Evolutionary conservation across 1,140 invertebrate genomes (phyloP).

Genomic region (Sycophila sp.): DNA sequence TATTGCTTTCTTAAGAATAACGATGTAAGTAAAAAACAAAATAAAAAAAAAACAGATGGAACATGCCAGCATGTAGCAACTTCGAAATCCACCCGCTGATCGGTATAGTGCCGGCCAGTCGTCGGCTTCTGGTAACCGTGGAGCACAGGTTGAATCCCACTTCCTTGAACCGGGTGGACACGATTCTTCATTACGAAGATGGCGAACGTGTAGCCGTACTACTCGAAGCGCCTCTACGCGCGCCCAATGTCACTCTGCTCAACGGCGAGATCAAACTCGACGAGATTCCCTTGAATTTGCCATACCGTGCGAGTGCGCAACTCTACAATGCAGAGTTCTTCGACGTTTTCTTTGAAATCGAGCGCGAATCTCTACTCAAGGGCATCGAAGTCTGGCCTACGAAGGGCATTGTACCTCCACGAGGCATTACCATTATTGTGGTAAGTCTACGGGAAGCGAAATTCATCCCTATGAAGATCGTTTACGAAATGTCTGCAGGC

Average conservation of each 20-base stretch:
- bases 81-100: neutral
- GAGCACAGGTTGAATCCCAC: neutral
- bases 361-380: neutral
- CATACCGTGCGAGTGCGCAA: neutral
- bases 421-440: neutral
- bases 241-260: neutral
- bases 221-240: neutral
- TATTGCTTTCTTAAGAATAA: too few relatives aligned
- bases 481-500: too few relatives aligned
- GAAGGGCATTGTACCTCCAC: neutral
- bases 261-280: neutral
- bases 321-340: neutral
- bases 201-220: neutral
- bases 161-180: neutral
- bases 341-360: neutral
- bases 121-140: neutral
- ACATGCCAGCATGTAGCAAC: neutral
- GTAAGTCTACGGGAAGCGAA: neutral
- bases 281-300: neutral
- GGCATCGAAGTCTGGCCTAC: neutral
- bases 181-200: neutral
- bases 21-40: too few relatives aligned
- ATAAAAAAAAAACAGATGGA: too few relatives aligned
- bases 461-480: too few relatives aligned
- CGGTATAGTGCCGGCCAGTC: neutral